phyloP scores from a whole-genome alignment of 2,113 vertebrate species.

The Phodopus roborovskii region DNA sequence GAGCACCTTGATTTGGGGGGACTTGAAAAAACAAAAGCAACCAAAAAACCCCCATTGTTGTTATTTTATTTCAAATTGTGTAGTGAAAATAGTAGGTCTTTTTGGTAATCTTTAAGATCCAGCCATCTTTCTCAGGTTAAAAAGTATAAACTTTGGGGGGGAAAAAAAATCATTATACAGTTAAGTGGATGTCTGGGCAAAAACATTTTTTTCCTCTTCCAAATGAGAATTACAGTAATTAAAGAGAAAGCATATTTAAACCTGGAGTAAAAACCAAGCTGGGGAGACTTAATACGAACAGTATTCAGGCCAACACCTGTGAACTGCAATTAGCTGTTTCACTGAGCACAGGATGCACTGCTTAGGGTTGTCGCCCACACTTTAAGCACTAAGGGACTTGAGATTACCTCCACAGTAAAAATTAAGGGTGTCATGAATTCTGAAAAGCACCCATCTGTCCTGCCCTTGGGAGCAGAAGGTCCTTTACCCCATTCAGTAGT shows the following conservation, averaged over 20 bases:
- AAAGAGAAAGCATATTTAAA: neutral
- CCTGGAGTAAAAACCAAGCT: constrained; percentile 2
- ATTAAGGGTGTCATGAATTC: neutral
- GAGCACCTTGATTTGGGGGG: constrained; percentile 55
- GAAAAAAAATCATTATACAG: constrained; percentile 22
- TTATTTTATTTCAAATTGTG: neutral
- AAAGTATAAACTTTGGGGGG: neutral
- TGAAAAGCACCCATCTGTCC: neutral
- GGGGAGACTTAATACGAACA: neutral
- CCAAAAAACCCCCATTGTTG: neutral
- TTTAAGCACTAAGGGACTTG: neutral
- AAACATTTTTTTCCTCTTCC: neutral
- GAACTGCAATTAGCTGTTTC: neutral
- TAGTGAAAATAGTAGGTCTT: constrained; percentile 1
- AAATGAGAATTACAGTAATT: neutral
- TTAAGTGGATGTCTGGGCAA: constrained; percentile 30
- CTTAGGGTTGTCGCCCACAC: constrained; percentile 19
- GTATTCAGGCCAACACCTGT: neutral
- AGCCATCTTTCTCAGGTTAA: neutral
- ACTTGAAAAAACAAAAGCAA: neutral
- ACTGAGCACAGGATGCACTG: neutral
- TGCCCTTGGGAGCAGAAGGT: neutral
- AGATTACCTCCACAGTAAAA: neutral
- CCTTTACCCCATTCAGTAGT: neutral
- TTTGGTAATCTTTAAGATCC: constrained; percentile 3